Percentiles rank a stretch among this genome's conserved stretches.
Evolutionary conservation across 2,888 invertebrate species (phyloP).

Genomic region (Melanargia galathea): DNA sequence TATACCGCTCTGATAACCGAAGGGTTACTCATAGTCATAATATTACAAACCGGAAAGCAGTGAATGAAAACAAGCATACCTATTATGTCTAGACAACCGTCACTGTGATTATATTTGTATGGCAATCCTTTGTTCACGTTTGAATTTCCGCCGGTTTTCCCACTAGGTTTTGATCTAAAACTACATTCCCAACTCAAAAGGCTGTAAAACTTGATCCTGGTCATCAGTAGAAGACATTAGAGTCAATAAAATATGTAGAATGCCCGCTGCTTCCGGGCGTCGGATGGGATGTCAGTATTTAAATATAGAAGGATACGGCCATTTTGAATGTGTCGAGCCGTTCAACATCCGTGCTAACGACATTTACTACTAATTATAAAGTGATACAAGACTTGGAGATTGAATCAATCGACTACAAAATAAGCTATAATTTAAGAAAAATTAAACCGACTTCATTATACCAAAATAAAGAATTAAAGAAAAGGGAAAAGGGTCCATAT

Average conservation of each 20-base stretch:
- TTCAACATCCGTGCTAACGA: conserved; percentile 15
- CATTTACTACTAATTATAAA: conserved; percentile 13
- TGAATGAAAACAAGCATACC: too few species aligned
- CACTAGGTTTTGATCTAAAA: conserved; percentile 24
- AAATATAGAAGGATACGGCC: conserved; percentile 53
- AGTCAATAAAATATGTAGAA: conserved; percentile 47
- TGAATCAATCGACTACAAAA: conserved; percentile 20
- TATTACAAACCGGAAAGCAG: too few species aligned
- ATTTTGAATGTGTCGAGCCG: conserved; percentile 23
- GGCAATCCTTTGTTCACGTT: conserved; percentile 4
- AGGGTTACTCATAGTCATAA: too few species aligned
- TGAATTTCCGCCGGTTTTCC: conserved; percentile 18
- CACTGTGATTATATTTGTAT: neutral
- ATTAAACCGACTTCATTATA: too few species aligned
- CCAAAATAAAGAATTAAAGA: too few species aligned
- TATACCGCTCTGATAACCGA: too few species aligned
- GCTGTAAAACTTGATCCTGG: conserved; percentile 45
- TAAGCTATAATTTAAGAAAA: too few species aligned
- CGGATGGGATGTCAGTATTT: conserved; percentile 45
- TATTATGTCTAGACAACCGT: neutral
- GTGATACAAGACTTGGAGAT: conserved; percentile 12
- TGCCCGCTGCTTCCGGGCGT: conserved; percentile 59
- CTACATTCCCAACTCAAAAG: conserved; percentile 30
- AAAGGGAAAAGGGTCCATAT: too few species aligned
- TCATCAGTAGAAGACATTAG: conserved; percentile 38